A percentile compares a stretch with the other conserved stretches of the same genome.
Conservation (phyloP, 1,140 invertebrate species). For the Elymnias hypermnestra region DNA sequence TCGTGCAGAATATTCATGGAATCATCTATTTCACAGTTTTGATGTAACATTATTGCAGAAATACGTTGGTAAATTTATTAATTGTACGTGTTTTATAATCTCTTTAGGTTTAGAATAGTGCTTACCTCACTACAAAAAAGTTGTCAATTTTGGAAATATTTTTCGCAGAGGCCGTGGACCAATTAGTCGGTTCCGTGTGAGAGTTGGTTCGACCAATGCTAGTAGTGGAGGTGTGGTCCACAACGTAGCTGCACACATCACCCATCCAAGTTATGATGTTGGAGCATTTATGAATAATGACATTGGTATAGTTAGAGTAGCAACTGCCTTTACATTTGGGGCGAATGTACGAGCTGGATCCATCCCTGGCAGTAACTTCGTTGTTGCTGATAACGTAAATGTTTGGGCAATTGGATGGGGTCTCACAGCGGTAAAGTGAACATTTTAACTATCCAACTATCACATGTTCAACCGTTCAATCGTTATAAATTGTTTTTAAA, state of each 20-base stretch:
- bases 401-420: conserved; percentile 36
- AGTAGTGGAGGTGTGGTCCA: background rate
- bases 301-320: background rate
- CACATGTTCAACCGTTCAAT: too few species aligned
- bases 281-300: background rate
- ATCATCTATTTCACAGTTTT: too few species aligned
- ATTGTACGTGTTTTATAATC: too few species aligned
- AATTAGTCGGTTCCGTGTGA: background rate
- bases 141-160: too few species aligned
- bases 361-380: background rate
- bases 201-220: background rate
- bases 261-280: conserved; percentile 1
- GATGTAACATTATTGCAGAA: too few species aligned
- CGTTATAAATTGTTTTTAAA: too few species aligned
- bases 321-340: background rate
- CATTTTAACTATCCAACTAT: too few species aligned
- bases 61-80: too few species aligned
- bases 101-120: too few species aligned
- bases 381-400: background rate
- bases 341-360: background rate
- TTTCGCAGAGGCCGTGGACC: background rate
- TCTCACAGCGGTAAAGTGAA: conserved; percentile 1
- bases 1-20: too few species aligned
- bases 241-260: background rate
- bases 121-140: too few species aligned